Percentiles rank a stretch among this genome's conserved stretches.
These are phyloP conservation scores for Cantharis rustica DNA, from an alignment of 2,888 invertebrate genomes.

Conservation along the genomic window DNA sequence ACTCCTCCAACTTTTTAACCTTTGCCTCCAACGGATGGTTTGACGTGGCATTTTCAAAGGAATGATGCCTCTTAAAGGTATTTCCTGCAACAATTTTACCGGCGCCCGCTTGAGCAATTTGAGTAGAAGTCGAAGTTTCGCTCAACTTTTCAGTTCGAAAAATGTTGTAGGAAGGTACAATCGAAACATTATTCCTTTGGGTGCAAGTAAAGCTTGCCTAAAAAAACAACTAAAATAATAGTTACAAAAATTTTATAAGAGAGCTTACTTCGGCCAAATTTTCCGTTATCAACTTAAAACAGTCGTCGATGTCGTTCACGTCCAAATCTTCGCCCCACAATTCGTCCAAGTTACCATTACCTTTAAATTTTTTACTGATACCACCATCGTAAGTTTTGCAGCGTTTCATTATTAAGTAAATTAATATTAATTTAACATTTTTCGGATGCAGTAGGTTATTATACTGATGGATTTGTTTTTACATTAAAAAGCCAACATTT, in stretches of 20 bases:
- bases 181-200: conserved; percentile 30
- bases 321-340: conserved; percentile 49
- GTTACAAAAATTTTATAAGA: neutral
- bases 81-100: neutral
- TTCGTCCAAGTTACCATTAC: conserved; percentile 38
- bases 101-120: conserved; percentile 10
- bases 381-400: neutral
- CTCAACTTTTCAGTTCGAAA: conserved; percentile 36
- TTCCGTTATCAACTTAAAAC: conserved; percentile 47
- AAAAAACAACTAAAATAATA: neutral
- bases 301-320: conserved; percentile 46
- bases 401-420: neutral
- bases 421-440: too few relatives aligned
- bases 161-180: conserved; percentile 40
- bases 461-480: too few relatives aligned
- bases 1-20: conserved; percentile 49
- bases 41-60: neutral
- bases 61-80: conserved; percentile 6
- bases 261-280: conserved; percentile 30
- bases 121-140: conserved; percentile 34
- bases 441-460: too few relatives aligned
- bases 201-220: neutral
- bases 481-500: neutral
- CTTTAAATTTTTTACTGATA: conserved; percentile 44
- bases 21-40: conserved; percentile 13